phyloP scores from a whole-genome alignment of 2,888 invertebrate species.

The Agelastica alni region DNA sequence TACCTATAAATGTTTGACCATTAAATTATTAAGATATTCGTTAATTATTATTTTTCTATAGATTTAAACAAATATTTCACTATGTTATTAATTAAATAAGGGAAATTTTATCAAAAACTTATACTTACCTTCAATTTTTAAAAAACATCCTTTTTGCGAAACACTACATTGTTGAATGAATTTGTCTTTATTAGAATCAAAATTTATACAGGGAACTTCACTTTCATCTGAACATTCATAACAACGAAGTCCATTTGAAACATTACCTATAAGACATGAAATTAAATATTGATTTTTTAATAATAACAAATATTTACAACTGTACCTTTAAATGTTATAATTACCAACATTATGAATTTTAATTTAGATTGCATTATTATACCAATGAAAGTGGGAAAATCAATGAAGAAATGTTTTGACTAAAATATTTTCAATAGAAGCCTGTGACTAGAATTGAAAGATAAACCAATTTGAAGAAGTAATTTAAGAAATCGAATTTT shows the following conservation, averaged over 20 bases:
- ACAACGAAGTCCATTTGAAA: slow-evolving; percentile 23
- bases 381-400: background rate
- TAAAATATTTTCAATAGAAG: background rate
- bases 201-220: slow-evolving; percentile 22
- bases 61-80: no score
- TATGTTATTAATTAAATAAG: no score
- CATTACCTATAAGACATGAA: slow-evolving; percentile 13
- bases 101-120: no score
- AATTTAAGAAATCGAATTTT: background rate
- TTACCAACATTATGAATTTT: slow-evolving; percentile 4
- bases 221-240: slow-evolving; percentile 28
- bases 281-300: background rate
- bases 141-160: slow-evolving; percentile 21
- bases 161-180: slow-evolving; percentile 27
- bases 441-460: background rate
- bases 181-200: slow-evolving; percentile 24
- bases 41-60: no score
- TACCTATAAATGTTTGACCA: no score
- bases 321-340: slow-evolving; percentile 10
- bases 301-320: background rate
- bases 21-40: no score
- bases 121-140: slow-evolving; percentile 19
- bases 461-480: background rate
- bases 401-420: background rate
- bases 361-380: slow-evolving; percentile 7